Evolutionary conservation across 2,113 vertebrate species (phyloP), one percentile per base, ranked within the genome.

Genomic region (Malurus cyaneus): DNA sequence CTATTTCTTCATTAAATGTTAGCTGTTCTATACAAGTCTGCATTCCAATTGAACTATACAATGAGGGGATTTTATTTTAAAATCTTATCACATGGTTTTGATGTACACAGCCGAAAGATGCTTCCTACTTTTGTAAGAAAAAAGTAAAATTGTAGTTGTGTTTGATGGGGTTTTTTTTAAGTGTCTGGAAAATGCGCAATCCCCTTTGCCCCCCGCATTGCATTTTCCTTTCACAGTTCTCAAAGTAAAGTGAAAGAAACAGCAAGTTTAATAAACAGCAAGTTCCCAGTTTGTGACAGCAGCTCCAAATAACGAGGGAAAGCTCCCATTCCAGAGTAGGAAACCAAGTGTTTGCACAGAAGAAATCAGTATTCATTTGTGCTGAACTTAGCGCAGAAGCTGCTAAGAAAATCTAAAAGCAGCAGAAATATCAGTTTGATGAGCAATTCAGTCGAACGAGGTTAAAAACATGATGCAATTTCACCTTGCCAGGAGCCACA

Each of bases 401-500:
- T 42, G n/a, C 61, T 21, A 72, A 41, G 71, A 80, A 89, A 59
- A 57, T 34, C 62, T 62, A 70, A 77, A 89, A 88, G 86, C 60
- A 80, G 39, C 52, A 60, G 73, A 70, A 66, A 11, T 25, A 85
- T 52, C 9, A 47, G 56, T 70, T 61, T 46, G 66, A 59, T 77
- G 46, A 90, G 59, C 64, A 62, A 57, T 77, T 66, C 64, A 19
- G 71, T 32, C 0, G 0, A 76, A 46, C 5, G 4, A 82, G 74
- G 44, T 69, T 49, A 85, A 82, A 85, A 20, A 42, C n/a, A 18
- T 70, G 36, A 47, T 7, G 56, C 47, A 80, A 44, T 56, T 70
- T 92, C 91, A 86, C 79, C 80, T 90, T 92, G 92, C 85, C 80
- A 21, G 71, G 59, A 72, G 86, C 79, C 84, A 76, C 44, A 28